A percentile compares a stretch with the other conserved stretches of the same genome.
These are phyloP conservation scores for Anolis sagrei DNA, from an alignment of 2,113 vertebrate species.

Conservation along the genomic window DNA sequence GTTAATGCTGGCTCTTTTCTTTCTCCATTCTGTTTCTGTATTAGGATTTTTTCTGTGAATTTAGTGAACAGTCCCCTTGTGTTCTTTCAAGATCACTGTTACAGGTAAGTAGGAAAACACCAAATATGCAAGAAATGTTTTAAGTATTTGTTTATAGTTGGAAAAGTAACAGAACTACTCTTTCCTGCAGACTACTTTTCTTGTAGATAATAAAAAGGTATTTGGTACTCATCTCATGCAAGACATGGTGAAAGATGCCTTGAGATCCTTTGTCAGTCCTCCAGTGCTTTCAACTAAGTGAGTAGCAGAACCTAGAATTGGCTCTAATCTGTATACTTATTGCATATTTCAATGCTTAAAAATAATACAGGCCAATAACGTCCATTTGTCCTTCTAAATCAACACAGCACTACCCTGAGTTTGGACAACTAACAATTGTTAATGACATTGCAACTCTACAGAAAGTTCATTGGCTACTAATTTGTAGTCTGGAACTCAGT, in stretches of 20 bases:
- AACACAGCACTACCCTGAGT: neutral
- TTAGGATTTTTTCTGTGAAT: constrained; percentile 98
- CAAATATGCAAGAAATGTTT: neutral
- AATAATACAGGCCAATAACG: neutral
- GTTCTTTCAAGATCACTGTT: constrained; percentile 97
- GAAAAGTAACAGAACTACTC: neutral
- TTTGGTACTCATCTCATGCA: constrained; percentile 98
- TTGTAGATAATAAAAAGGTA: constrained; percentile 98
- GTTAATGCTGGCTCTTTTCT: constrained; percentile 27
- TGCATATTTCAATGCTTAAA: neutral
- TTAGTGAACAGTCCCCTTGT: constrained; percentile 98
- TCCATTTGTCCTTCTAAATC: neutral
- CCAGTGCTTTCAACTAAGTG: constrained; percentile 97
- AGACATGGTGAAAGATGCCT: constrained; percentile 98
- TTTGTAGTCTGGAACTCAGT: neutral
- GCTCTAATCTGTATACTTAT: neutral
- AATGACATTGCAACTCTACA: neutral
- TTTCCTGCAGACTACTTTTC: constrained; percentile 90
- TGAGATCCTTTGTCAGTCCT: constrained; percentile 95
- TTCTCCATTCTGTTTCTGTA: constrained; percentile 35
- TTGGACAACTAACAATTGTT: neutral
- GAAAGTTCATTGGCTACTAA: neutral
- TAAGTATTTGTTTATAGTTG: constrained; percentile 24
- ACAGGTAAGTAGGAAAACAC: constrained; percentile 80
- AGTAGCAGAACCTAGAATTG: constrained; percentile 66